Evolutionary conservation across 1,140 invertebrate genomes (phyloP).

Genomic region (Arctopsyche grandis): DNA sequence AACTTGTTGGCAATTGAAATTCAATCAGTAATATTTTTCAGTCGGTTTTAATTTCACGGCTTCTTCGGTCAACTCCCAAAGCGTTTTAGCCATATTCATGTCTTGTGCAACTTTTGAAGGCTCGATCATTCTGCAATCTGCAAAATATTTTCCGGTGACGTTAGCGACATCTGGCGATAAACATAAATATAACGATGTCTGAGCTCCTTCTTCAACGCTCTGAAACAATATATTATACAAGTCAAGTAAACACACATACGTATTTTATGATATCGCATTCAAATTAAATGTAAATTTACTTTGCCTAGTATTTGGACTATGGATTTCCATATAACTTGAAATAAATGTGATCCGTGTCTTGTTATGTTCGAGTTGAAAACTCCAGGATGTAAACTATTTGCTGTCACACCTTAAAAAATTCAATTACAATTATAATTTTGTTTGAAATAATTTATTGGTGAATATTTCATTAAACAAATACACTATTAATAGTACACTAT

Average conservation of each 20-base stretch:
- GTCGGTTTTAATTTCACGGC: slow-evolving; percentile 57
- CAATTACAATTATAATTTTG: not conserved
- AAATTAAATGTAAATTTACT: slow-evolving; percentile 16
- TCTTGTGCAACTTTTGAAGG: slow-evolving; percentile 57
- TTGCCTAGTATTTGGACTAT: not conserved
- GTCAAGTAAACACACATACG: not conserved
- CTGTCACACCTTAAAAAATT: slow-evolving; percentile 62
- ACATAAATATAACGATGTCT: slow-evolving; percentile 68
- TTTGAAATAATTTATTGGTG: too few species aligned
- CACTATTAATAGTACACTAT: not conserved
- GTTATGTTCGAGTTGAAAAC: slow-evolving; percentile 74
- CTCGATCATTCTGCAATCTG: slow-evolving; percentile 63
- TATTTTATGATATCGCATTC: not conserved
- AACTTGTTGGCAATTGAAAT: too few species aligned
- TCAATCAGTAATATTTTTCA: slow-evolving; percentile 37
- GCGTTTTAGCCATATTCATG: slow-evolving; percentile 57
- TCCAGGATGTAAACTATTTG: slow-evolving; percentile 73
- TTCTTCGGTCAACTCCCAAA: slow-evolving; percentile 63
- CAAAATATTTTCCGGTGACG: slow-evolving; percentile 69
- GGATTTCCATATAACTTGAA: slow-evolving; percentile 49
- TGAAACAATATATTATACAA: slow-evolving; percentile 56
- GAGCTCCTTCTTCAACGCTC: slow-evolving; percentile 66
- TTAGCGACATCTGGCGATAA: slow-evolving; percentile 66
- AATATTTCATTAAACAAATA: too few species aligned
- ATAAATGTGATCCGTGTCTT: slow-evolving; percentile 67